These are phyloP conservation scores for Lissocephala sabroskyi DNA, from an alignment of 2,888 invertebrate species.

Conservation along the genomic window DNA sequence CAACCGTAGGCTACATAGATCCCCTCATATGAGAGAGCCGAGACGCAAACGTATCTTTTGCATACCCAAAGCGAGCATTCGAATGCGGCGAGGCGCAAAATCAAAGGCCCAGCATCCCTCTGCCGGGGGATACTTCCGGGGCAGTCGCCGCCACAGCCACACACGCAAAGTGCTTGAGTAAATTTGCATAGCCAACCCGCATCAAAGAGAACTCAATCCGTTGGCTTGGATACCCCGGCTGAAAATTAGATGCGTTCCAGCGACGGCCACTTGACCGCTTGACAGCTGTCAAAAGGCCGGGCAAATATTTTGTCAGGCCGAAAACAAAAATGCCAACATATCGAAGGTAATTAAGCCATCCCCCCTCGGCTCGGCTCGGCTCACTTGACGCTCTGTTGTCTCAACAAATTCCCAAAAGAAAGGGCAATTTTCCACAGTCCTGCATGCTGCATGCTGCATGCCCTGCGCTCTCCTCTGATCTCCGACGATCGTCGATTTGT, in stretches of 20 bases:
- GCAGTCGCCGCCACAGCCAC: constrained; percentile 1
- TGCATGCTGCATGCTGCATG: no score
- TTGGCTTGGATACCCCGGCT: not conserved
- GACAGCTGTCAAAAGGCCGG: constrained; percentile 56
- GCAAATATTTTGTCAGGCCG: constrained; percentile 56
- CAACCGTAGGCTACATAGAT: not conserved
- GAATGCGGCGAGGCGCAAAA: not conserved
- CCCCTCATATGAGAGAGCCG: no score
- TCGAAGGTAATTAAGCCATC: constrained; percentile 50
- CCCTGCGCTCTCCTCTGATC: no score
- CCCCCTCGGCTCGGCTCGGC: constrained; percentile 13
- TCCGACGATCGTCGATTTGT: no score
- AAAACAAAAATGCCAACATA: constrained; percentile 11
- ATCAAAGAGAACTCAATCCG: no score
- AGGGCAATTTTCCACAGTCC: constrained; percentile 13
- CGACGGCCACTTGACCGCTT: constrained; percentile 40
- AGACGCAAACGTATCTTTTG: constrained; percentile 3
- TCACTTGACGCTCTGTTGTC: constrained; percentile 40
- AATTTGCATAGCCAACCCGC: constrained; percentile 44
- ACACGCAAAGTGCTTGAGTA: constrained; percentile 44
- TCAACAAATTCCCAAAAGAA: constrained; percentile 43
- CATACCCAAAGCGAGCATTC: not conserved
- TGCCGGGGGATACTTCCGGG: not conserved
- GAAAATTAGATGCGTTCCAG: constrained; percentile 1
- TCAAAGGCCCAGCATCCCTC: not conserved